Evolutionary conservation across 2,888 invertebrate species (phyloP).

Genomic region (Sycophila texana): DNA sequence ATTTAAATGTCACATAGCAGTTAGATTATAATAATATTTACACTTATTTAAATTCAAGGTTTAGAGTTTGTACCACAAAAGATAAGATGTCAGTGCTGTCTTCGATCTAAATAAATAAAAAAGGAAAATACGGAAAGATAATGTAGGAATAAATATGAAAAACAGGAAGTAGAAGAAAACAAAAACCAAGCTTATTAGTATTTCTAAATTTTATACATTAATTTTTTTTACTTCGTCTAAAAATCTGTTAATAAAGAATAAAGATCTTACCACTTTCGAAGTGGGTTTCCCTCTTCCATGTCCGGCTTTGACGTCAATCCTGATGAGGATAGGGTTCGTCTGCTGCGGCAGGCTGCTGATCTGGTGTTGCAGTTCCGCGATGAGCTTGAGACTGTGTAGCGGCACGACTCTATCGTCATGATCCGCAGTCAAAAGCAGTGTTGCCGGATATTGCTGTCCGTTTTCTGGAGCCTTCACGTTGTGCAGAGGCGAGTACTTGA

Average conservation of each 20-base stretch:
- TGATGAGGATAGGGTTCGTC: conserved; percentile 90
- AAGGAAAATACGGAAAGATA: background rate
- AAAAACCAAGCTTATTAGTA: conserved; percentile 14
- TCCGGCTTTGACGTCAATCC: conserved; percentile 96
- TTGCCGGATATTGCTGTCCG: conserved; percentile 90
- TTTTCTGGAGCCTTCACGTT: conserved; percentile 84
- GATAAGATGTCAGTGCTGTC: conserved; percentile 93
- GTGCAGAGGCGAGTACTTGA: conserved; percentile 95
- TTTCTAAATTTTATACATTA: background rate
- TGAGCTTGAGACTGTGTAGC: conserved; percentile 95
- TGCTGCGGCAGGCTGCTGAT: conserved; percentile 81
- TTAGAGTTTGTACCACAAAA: conserved; percentile 86
- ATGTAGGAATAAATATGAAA: background rate
- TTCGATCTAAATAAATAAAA: conserved; percentile 84
- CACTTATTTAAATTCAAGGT: conserved; percentile 78
- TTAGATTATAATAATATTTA: conserved; percentile 30
- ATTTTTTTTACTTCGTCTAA: too few species aligned
- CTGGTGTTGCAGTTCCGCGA: conserved; percentile 91
- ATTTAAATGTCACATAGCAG: conserved; percentile 25
- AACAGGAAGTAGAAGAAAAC: conserved; percentile 7
- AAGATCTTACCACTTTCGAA: conserved; percentile 85
- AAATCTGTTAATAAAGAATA: too few species aligned
- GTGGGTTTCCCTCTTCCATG: conserved; percentile 99
- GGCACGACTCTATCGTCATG: conserved; percentile 99
- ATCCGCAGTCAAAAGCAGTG: conserved; percentile 95